Percentiles rank a stretch among this genome's conserved stretches.
Evolutionary conservation across 1,140 invertebrate genomes (phyloP).

Genomic region (Drosophila lacteicornis): DNA sequence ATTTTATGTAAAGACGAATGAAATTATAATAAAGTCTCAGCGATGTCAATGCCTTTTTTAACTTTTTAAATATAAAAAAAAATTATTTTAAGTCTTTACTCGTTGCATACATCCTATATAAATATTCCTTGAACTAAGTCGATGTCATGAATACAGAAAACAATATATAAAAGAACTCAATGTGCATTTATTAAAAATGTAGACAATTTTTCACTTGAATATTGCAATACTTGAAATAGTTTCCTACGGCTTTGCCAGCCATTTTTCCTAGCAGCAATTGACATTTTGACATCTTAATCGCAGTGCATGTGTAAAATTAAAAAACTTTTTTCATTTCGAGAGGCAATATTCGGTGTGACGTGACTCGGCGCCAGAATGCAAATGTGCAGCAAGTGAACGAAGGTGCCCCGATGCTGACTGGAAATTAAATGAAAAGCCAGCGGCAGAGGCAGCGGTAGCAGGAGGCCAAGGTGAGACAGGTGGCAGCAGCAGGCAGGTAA

Average conservation of each 20-base stretch:
- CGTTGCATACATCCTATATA: no score
- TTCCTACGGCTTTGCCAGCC: constrained; percentile 8
- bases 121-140: no score
- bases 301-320: constrained; percentile 59
- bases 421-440: constrained; percentile 58
- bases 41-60: no score
- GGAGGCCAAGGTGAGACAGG: constrained; percentile 5
- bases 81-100: no score
- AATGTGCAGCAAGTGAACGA: constrained; percentile 37
- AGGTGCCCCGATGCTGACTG: constrained; percentile 17
- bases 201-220: background rate
- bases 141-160: background rate
- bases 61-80: no score
- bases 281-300: constrained; percentile 64
- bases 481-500: constrained; percentile 29
- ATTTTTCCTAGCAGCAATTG: constrained; percentile 35
- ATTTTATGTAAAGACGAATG: no score
- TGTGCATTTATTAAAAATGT: constrained; percentile 3
- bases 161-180: background rate
- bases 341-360: constrained; percentile 35
- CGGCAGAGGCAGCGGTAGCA: background rate
- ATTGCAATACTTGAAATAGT: constrained; percentile 15
- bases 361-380: constrained; percentile 44
- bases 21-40: no score
- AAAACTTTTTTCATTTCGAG: constrained; percentile 59